Base-by-base conservation (phyloP, 1,140 invertebrate genomes). In the Zaprionus africanus region DNA sequence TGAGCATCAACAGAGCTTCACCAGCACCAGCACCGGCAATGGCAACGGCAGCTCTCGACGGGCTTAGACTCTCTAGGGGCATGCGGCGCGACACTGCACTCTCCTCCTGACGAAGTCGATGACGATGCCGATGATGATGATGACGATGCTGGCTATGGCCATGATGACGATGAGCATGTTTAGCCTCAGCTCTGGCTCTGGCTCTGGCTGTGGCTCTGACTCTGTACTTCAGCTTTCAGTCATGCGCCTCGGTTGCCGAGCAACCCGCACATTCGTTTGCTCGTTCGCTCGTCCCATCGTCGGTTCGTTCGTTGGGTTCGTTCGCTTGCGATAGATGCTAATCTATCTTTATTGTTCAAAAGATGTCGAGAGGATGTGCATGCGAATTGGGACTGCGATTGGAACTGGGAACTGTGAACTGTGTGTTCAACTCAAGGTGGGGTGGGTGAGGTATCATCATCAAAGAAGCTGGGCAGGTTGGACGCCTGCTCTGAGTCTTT, bases 331-430 rank as follows among this genome's bases (percentile, higher is more conserved):
- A 87, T 86, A 87, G 82, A 86, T 86, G 82, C 79, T 80, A 82
- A 86, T 87, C 82, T 87, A 87, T 86, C 83, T 86, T 82, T 87
- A 87, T 77, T 86, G 82, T 86, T 63, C 82, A 81, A 82, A 86
- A 86, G 83, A 86, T 87, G 82, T 80, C 72, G 79, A 87, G 82
- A 79, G 83, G 82, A 86, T 79, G 84, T 75, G 81, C 69, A 60
- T 79, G 63, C 68, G 56, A 73, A 81, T 65, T 71, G 63, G 64
- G 69, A 24, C 56, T 64, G 66, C 41, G 24, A 66, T 46, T 36
- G 41, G 34, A 13, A 3, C 26, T 36, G 49, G 51, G 57, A 36
- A 19, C 38, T 17, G 49, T 53, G n/a, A n/a, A n/a, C n/a, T n/a
- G 46, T 22, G 28, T 31, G 28, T 31, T 9, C 7, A 31, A 31